Evolutionary conservation across 2,797 vertebrate genomes (phyloP).

Genomic region (Typhlichthys eigenmanni): DNA sequence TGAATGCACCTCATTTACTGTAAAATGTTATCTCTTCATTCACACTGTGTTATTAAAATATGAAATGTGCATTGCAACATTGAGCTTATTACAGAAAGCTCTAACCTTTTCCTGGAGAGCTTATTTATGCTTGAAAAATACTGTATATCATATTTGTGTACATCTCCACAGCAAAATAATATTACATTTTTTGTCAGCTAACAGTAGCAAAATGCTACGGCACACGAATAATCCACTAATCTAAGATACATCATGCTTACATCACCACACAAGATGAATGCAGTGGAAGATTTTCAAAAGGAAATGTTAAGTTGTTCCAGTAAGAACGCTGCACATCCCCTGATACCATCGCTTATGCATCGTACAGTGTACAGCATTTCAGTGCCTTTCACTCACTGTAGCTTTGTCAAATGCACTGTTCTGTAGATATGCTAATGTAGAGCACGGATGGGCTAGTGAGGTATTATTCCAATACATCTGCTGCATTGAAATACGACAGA

Average conservation of each 20-base stretch:
- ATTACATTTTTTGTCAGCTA: no score
- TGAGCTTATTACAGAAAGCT: background rate
- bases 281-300: slow-evolving; percentile 56
- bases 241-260: background rate
- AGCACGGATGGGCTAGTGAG: slow-evolving; percentile 39
- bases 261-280: slow-evolving; percentile 24
- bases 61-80: background rate
- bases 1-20: no score
- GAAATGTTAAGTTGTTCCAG: slow-evolving; percentile 44
- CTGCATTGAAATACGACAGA: slow-evolving; percentile 42
- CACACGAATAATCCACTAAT: no score
- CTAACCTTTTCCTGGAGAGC: background rate
- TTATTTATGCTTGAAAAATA: background rate
- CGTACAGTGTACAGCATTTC: slow-evolving; percentile 39
- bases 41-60: no score
- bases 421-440: slow-evolving; percentile 56
- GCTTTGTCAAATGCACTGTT: slow-evolving; percentile 47
- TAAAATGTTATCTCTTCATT: no score
- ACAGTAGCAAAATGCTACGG: no score
- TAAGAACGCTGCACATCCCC: slow-evolving; percentile 50
- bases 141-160: no score
- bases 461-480: slow-evolving; percentile 39
- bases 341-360: slow-evolving; percentile 44
- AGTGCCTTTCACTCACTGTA: slow-evolving; percentile 33
- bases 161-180: no score